Evolutionary conservation across 2,888 invertebrate species (phyloP), one percentile per base, ranked within the genome.

Genomic region (Dascillus cervinus): DNA sequence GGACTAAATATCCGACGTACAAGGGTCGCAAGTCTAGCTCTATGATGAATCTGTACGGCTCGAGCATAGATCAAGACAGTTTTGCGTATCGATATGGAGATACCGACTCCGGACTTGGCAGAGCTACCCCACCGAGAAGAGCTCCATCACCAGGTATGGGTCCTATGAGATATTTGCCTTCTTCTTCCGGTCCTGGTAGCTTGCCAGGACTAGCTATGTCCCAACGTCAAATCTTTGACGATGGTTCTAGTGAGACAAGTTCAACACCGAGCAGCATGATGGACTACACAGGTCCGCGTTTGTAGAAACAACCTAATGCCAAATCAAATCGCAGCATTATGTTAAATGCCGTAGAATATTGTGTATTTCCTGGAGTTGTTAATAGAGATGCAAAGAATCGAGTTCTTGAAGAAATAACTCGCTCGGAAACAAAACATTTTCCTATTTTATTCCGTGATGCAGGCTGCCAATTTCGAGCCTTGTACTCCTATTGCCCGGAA

Each of bases 281-380:
- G 82, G 86, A 86, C 64, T 86, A 86, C 66, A 82, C 80, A 56
- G 95, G 95, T 61, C 92, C 94, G 8, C 81, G 95, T 65, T 72
- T 98, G 50, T 98, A 94, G 69, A 95, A 96, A 62, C 96, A 98
- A 69, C 95, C 96, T 43, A 79, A 91, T 44, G 87, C 92, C 39
- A 98, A 98, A 69, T 96, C 97, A 11, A 98, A 98, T 69, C 82
- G 96, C 41, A 85, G 87, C 54, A 92, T 97, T 46, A 94, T 97
- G 72, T 68, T 92, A 55, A 98, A 98, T 69, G 97, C 98, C 31
- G 90, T 98, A 22, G 95, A 96, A 65, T 95, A 95, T 69, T 94
- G 95, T 68, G 95, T 97, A 47, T 91, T 98, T 64, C 97, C 97
- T 9, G 98, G 98, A 45, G 90, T 83, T 11, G 98, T 98, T 20